phyloP scores from a whole-genome alignment of 2,797 vertebrate genomes.

The Kryptopterus vitreolus region DNA sequence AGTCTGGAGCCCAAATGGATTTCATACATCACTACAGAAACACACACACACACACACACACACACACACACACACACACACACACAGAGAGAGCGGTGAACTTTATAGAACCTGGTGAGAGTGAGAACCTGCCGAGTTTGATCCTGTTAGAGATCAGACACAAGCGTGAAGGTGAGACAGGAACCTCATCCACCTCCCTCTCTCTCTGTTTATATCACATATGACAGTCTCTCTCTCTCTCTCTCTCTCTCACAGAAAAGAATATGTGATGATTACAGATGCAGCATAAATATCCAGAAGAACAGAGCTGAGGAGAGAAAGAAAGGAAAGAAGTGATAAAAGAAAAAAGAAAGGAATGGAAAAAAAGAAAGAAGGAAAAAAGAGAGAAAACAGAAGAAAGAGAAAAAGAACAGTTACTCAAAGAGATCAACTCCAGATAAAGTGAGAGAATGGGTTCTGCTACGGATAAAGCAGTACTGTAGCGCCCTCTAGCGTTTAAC shows the following conservation, averaged over 20 bases:
- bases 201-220: rapidly evolving
- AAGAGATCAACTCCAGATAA: no score
- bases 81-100: constrained; percentile 40
- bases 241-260: neutral
- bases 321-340: neutral
- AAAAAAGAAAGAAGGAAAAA: no score
- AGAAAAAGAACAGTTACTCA: neutral
- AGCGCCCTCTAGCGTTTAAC: constrained; percentile 7
- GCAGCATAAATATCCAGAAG: neutral
- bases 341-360: neutral
- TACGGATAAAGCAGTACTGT: neutral
- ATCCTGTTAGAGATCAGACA: constrained; percentile 14
- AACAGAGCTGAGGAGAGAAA: neutral
- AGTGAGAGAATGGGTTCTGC: no score
- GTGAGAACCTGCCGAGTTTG: constrained; percentile 9
- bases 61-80: constrained; percentile 23
- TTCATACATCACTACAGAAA: constrained; percentile 38
- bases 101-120: neutral
- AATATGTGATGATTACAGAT: neutral
- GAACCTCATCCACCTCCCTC: neutral
- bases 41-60: neutral
- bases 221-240: neutral
- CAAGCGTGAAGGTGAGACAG: constrained; percentile 13
- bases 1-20: constrained; percentile 37
- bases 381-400: neutral